Evolutionary conservation across 2,888 invertebrate species (phyloP).

Genomic region (Apodemia hepburni): DNA sequence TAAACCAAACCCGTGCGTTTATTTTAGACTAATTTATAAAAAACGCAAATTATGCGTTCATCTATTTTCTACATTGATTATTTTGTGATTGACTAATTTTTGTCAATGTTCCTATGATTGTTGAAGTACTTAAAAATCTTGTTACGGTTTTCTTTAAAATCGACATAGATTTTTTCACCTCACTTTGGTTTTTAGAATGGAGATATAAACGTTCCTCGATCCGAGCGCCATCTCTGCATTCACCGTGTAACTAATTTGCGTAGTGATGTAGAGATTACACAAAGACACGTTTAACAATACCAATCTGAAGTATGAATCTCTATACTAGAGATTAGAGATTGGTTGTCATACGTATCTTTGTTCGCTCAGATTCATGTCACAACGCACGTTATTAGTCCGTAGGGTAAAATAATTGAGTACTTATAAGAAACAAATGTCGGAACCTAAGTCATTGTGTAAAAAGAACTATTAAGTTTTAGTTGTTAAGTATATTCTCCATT

Average conservation of each 20-base stretch:
- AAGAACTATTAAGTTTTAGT: conserved; percentile 69
- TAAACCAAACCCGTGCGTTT: conserved; percentile 73
- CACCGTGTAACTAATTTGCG: conserved; percentile 34
- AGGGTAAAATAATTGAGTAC: conserved; percentile 70
- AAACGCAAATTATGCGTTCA: conserved; percentile 67
- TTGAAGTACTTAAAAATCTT: conserved; percentile 65
- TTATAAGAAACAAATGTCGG: conserved; percentile 79
- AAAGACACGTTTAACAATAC: not conserved
- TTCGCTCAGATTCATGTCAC: conserved; percentile 41
- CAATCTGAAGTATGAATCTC: not conserved
- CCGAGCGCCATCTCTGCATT: conserved; percentile 41
- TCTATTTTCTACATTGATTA: conserved; percentile 67
- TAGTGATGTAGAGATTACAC: conserved; percentile 37
- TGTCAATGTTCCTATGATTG: conserved; percentile 71
- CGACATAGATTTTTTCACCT: conserved; percentile 67
- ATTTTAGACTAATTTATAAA: conserved; percentile 62
- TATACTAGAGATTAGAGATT: not conserved
- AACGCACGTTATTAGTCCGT: conserved; percentile 73
- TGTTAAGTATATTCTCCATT: conserved; percentile 75
- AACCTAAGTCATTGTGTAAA: conserved; percentile 80
- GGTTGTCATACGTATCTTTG: no score
- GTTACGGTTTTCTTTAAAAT: conserved; percentile 76
- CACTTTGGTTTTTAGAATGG: conserved; percentile 46
- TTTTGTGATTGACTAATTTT: conserved; percentile 75
- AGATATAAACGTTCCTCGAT: conserved; percentile 52